Conservation (phyloP, 2,113 vertebrate genomes). For the Bubalus kerabau region DNA sequence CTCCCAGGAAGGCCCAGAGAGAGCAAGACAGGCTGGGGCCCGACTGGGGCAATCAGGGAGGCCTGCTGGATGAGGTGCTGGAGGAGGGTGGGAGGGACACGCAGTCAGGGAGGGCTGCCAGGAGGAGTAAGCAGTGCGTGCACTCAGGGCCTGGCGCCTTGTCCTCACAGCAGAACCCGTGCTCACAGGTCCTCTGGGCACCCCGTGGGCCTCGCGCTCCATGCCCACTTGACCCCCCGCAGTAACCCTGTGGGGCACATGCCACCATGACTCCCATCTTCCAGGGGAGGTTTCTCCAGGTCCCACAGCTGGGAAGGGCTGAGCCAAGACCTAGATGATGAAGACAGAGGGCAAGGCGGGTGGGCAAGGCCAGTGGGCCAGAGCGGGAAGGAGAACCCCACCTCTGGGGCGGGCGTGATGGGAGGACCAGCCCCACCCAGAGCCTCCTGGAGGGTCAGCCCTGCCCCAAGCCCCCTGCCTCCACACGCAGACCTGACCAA, state of each 20-base stretch:
- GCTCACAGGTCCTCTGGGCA: neutral
- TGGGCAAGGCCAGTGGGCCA: fast-evolving
- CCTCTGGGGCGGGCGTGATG: fast-evolving
- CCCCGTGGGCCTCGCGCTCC: fast-evolving
- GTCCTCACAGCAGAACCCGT: neutral
- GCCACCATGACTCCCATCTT: neutral
- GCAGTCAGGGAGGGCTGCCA: fast-evolving
- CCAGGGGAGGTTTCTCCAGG: neutral
- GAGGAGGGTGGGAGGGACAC: neutral
- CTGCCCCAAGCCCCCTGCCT: fast-evolving
- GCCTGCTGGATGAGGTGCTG: neutral
- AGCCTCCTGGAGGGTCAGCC: too few relatives aligned
- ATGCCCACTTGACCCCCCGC: fast-evolving
- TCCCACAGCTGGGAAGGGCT: neutral
- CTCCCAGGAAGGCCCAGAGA: neutral
- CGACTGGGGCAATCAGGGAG: fast-evolving
- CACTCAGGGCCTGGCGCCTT: neutral
- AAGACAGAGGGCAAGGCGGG: fast-evolving
- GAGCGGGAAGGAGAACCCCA: fast-evolving
- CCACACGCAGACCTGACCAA: fast-evolving
- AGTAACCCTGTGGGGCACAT: neutral
- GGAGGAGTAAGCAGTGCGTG: fast-evolving
- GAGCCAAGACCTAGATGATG: neutral
- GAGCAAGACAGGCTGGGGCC: neutral
- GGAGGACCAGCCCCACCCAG: neutral